Evolutionary conservation across 1,140 invertebrate genomes (phyloP), one percentile per base, ranked within the genome.

Genomic region (Centruroides sculpturatus): DNA sequence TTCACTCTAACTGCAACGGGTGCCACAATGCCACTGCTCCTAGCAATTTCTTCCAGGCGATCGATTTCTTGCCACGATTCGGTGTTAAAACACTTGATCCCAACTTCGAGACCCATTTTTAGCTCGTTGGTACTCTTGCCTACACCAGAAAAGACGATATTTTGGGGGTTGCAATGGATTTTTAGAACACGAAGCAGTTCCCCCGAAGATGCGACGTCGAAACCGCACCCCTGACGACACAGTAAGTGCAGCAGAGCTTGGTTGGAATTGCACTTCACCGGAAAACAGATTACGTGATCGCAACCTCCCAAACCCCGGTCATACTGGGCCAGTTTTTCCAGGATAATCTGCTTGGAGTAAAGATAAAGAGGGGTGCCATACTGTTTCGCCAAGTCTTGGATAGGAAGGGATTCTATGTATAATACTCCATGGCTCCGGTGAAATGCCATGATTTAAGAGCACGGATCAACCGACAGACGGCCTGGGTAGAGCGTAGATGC

Each of bases 181-280:
- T 65, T 51, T 46, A 66, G 13, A 34, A 60, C 69, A n/a, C 66
- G 49, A 4, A 57, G 47, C 12, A 69, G 35, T 59, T 70, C 69
- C 13, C 68, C 67, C 7, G 54, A 55, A 5, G 69, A 70, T 6
- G 66, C 69, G 11, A 69, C 61, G 47, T 71, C 69, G 36, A 70
- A 64, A 11, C 65, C 68, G 4, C 35, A 13, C 13, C 69, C 69
- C n/a, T 55, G 13, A n/a, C 57, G 41, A 8, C 13, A 34, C 23
- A 69, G 56, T 0, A 63, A 11, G 13, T 64, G 47, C 11, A 69
- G 63, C 9, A 69, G 3, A 0, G 57, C 63, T 23, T 69, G 55
- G 60, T 61, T 70, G 49, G 54, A 51, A 56, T 71, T 71, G 9
- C 68, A 69, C 54, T 70, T 70, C 10, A 69, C 58, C 4, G 67